Conservation (phyloP, 2,888 invertebrate species). For the Idaea aversata region DNA sequence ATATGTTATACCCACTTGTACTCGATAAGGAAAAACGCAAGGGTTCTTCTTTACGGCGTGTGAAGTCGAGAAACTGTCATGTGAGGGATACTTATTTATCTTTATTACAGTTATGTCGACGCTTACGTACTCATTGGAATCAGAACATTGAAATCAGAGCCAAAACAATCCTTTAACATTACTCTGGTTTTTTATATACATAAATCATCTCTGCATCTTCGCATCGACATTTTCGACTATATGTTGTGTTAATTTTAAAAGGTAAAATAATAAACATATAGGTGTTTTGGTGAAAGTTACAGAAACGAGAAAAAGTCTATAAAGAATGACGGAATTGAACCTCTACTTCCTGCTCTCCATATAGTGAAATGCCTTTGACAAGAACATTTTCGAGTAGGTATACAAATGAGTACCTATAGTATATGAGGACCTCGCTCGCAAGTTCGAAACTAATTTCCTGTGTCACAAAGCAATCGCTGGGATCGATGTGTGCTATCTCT, state of each 20-base stretch:
- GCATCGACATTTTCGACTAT: too few relatives aligned
- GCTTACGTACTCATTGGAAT: neutral
- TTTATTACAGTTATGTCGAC: neutral
- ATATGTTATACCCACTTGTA: neutral
- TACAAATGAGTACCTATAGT: constrained; percentile 17
- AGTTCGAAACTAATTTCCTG: constrained; percentile 75
- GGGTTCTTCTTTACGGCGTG: neutral
- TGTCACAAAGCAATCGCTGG: constrained; percentile 68
- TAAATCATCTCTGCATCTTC: too few relatives aligned
- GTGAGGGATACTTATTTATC: neutral
- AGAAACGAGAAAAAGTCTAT: too few relatives aligned
- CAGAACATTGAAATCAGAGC: neutral
- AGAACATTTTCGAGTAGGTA: neutral
- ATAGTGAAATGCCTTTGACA: neutral
- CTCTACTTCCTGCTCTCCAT: neutral
- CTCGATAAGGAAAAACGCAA: constrained; percentile 1
- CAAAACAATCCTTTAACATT: neutral
- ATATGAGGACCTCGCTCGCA: constrained; percentile 43
- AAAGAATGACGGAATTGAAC: too few relatives aligned
- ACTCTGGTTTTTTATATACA: too few relatives aligned
- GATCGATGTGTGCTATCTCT: constrained; percentile 50
- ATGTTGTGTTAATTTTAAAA: too few relatives aligned
- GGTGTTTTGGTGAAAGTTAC: neutral
- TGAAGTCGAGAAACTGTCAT: neutral
- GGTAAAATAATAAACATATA: too few relatives aligned